Conservation (phyloP, 2,888 invertebrate species). For the Arctia plantaginis region DNA sequence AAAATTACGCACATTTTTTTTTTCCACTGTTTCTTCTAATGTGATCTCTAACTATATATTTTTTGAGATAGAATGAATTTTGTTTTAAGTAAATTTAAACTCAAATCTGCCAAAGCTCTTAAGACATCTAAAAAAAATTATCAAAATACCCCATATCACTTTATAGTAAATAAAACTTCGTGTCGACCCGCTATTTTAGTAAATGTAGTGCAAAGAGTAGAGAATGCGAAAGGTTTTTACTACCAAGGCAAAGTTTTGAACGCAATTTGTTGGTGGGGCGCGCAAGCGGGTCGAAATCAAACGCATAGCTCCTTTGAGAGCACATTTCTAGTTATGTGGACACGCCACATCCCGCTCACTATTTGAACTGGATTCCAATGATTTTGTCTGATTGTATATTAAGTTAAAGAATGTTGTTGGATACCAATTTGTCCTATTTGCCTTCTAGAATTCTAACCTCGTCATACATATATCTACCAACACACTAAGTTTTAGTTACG, state of each 20-base stretch:
- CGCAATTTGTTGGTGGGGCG: slow-evolving; percentile 65
- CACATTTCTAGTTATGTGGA: slow-evolving; percentile 52
- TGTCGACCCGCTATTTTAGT: slow-evolving; percentile 47
- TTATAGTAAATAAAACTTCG: slow-evolving; percentile 30
- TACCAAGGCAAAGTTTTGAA: slow-evolving; percentile 60
- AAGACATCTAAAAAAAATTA: not conserved
- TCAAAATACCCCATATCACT: slow-evolving; percentile 11
- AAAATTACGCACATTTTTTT: no score
- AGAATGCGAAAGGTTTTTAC: slow-evolving; percentile 60
- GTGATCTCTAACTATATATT: no score
- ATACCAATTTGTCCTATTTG: not conserved
- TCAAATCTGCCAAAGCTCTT: not conserved
- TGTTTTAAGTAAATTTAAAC: not conserved
- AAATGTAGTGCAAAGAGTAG: slow-evolving; percentile 53
- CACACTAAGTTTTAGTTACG: not conserved
- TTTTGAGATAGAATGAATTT: not conserved
- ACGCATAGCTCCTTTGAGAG: slow-evolving; percentile 71
- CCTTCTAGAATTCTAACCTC: not conserved
- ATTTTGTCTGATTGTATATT: slow-evolving; percentile 42
- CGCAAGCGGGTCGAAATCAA: slow-evolving; percentile 70
- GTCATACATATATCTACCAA: not conserved
- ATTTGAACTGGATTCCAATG: slow-evolving; percentile 43
- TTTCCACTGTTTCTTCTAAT: no score
- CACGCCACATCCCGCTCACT: slow-evolving; percentile 39
- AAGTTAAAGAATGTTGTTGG: slow-evolving; percentile 5